These are phyloP conservation scores for Melanaphis sacchari DNA, from an alignment of 1,140 invertebrate species.

Conservation along the genomic window DNA sequence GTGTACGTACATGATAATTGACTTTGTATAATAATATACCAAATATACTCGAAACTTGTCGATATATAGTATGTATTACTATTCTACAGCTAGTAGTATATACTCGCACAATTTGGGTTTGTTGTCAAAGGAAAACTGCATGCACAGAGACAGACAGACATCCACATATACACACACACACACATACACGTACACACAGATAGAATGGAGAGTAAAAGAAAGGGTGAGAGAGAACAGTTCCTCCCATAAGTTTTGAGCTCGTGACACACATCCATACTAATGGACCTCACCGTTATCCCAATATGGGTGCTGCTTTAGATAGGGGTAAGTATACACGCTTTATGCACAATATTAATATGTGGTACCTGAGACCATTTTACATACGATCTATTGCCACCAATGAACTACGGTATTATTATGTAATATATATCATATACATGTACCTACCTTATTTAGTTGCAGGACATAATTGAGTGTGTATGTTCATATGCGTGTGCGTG, in stretches of 20 bases:
- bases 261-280: not conserved
- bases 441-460: not conserved
- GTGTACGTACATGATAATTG: not conserved
- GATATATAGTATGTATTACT: not conserved
- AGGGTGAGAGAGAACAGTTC: not conserved
- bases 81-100: not conserved
- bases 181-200: too few relatives aligned
- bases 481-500: not conserved
- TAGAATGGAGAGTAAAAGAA: not conserved
- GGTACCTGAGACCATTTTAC: not conserved
- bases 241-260: not conserved
- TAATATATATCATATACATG: not conserved
- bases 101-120: not conserved
- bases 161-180: too few relatives aligned
- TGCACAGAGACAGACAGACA: not conserved
- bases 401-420: not conserved
- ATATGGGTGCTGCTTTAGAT: not conserved
- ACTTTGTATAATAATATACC: not conserved
- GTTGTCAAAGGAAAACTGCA: not conserved
- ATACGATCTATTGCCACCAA: not conserved
- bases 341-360: not conserved
- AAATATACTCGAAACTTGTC: not conserved
- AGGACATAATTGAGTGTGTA: constrained; percentile 19
- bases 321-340: not conserved
- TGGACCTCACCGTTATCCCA: not conserved